Conservation (phyloP, 1,140 invertebrate genomes). For the Apolygus lucorum region DNA sequence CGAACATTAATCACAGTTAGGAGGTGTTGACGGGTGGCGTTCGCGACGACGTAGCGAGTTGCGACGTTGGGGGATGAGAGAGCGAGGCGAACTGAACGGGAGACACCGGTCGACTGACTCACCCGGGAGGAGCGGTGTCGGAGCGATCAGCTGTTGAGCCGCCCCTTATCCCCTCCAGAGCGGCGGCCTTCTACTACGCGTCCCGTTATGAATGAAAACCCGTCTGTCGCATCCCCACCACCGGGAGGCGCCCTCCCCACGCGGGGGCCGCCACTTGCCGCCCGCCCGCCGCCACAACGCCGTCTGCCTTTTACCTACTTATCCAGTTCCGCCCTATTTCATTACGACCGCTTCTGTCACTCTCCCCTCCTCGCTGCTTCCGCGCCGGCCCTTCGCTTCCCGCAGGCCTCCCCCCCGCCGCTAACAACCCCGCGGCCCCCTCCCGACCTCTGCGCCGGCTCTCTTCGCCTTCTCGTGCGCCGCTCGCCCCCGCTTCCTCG, state of each 20-base stretch:
- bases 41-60: not conserved
- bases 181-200: not conserved
- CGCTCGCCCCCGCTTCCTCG: not conserved
- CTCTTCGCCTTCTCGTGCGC: constrained; percentile 7
- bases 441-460: not conserved
- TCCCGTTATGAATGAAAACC: constrained; percentile 12
- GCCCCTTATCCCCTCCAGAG: not conserved
- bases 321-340: constrained; percentile 12
- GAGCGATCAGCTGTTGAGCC: not conserved
- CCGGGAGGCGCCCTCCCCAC: not conserved
- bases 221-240: not conserved
- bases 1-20: not conserved
- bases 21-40: not conserved
- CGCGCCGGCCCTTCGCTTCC: not conserved
- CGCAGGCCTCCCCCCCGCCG: not conserved
- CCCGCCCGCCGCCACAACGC: constrained; percentile 11
- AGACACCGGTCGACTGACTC: not conserved
- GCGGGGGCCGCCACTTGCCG: not conserved
- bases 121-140: not conserved
- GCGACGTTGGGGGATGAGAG: not conserved
- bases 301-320: constrained; percentile 1
- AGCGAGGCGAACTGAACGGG: not conserved
- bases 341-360: not conserved
- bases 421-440: not conserved
- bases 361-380: not conserved